Conservation (phyloP, 2,888 invertebrate species). For the Leucophenga maculata region DNA sequence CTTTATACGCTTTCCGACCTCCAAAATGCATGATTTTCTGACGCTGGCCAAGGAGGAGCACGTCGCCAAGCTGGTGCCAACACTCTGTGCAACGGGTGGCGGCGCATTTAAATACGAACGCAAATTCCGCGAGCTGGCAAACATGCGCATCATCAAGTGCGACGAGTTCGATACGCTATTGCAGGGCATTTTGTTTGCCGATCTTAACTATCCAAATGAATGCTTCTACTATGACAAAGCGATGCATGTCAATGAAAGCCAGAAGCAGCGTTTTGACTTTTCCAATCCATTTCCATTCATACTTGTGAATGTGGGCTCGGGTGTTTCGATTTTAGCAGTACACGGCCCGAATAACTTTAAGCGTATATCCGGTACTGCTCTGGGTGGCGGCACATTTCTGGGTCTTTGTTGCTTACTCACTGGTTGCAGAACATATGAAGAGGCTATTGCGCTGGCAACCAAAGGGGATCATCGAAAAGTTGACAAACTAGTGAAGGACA, state of each 20-base stretch:
- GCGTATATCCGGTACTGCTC: constrained; percentile 86
- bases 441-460: constrained; percentile 94
- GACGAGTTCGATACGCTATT: constrained; percentile 97
- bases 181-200: constrained; percentile 93
- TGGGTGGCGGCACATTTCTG: constrained; percentile 98
- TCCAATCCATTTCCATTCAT: constrained; percentile 82
- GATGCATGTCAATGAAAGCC: constrained; percentile 75
- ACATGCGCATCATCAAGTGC: constrained; percentile 92
- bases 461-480: constrained; percentile 93
- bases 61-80: constrained; percentile 94
- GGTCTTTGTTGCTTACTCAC: constrained; percentile 96
- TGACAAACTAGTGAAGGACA: constrained; percentile 95
- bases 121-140: constrained; percentile 89
- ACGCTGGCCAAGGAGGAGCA: constrained; percentile 94
- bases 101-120: constrained; percentile 98
- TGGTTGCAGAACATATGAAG: constrained; percentile 96
- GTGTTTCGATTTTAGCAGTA: constrained; percentile 95
- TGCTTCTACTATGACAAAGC: constrained; percentile 96
- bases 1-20: constrained; percentile 97
- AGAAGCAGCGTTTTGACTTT: constrained; percentile 76
- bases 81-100: constrained; percentile 98
- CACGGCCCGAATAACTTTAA: constrained; percentile 90
- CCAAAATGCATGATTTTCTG: constrained; percentile 95
- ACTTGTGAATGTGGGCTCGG: constrained; percentile 97
- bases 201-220: constrained; percentile 89